Conservation (phyloP, 2,797 vertebrate species). For the Enoplosus armatus region DNA sequence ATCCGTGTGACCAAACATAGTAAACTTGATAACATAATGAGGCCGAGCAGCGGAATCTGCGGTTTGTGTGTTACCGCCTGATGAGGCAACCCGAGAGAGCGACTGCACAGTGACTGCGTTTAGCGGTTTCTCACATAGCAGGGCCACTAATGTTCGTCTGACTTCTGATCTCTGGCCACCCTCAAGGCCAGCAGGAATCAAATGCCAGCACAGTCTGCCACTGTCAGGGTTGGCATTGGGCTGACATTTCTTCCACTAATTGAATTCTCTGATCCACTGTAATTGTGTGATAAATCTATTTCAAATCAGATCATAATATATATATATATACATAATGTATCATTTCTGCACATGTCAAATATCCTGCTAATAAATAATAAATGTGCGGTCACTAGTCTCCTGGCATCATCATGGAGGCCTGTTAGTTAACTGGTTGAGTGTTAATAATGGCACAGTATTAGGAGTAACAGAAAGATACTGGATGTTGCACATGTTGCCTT, state of each 20-base stretch:
- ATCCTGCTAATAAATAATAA: background rate
- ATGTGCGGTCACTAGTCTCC: background rate
- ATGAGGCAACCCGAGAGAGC: slow-evolving; percentile 67
- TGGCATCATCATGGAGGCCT: background rate
- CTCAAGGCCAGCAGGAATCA: slow-evolving; percentile 2
- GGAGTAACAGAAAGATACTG: background rate
- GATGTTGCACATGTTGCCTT: background rate
- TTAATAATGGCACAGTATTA: background rate
- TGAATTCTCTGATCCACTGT: background rate
- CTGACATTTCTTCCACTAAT: background rate
- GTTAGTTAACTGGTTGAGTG: background rate
- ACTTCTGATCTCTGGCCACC: slow-evolving; percentile 14
- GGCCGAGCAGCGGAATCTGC: slow-evolving; percentile 45
- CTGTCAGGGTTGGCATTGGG: background rate
- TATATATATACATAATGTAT: background rate
- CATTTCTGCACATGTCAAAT: background rate
- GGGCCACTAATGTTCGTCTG: slow-evolving; percentile 6
- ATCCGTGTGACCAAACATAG: slow-evolving; percentile 59
- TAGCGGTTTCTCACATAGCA: slow-evolving; percentile 51
- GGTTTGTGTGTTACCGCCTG: slow-evolving; percentile 48
- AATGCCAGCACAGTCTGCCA: background rate
- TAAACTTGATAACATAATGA: slow-evolving; percentile 78
- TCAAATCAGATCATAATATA: background rate
- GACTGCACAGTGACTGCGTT: slow-evolving; percentile 17
- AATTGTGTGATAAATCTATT: background rate